Base-by-base conservation (phyloP, 1,140 invertebrate species). In the Geopemphigus sp. region DNA sequence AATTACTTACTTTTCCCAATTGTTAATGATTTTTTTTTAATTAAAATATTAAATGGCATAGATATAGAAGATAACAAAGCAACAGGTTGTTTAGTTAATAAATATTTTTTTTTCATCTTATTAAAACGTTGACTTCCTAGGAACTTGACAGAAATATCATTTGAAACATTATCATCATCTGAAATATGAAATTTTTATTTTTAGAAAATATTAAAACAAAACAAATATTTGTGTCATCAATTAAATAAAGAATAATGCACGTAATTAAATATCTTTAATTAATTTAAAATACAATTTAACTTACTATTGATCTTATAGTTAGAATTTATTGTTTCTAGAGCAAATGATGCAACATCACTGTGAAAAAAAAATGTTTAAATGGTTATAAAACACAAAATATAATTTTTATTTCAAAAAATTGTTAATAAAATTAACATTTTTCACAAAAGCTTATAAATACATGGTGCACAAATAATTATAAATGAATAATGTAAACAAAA, bases 281-380 rank as follows among this genome's bases (percentile, higher is more conserved):
- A 50, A 50, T 50, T 50, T 50, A 50, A 50, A 1, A 50, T 57
- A 59, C 14, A 39, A 66, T 26, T 1, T 17, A 10, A 76, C 57
- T 50, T 78, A 78, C 74, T 29, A 63, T 63, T 59, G 2, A n/a
- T 63, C 14, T 19, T 17, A 19, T 61, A 4, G 26, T 29, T 19
- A 19, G 74, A 45, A 63, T 47, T 63, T 14, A 78, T 78, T 50
- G 74, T 50, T 29, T 78, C 17, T 19, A 78, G 47, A 50, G 17
- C 74, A 53, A 78, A 6, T 47, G 74, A 26, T 29, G 74, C 74
- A 53, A 78, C 22, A 47, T 78, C 74, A 78, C 74, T 78, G 17
- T 4, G 57, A 73, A 57, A 32, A 63, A 47, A 78, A 45, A 4
- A 22, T 26, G 5, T 22, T 59, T 22, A 8, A 59, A 59, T 12